These are phyloP conservation scores for Pseudonaja textilis DNA, from an alignment of 2,113 vertebrate species.

Conservation along the genomic window DNA sequence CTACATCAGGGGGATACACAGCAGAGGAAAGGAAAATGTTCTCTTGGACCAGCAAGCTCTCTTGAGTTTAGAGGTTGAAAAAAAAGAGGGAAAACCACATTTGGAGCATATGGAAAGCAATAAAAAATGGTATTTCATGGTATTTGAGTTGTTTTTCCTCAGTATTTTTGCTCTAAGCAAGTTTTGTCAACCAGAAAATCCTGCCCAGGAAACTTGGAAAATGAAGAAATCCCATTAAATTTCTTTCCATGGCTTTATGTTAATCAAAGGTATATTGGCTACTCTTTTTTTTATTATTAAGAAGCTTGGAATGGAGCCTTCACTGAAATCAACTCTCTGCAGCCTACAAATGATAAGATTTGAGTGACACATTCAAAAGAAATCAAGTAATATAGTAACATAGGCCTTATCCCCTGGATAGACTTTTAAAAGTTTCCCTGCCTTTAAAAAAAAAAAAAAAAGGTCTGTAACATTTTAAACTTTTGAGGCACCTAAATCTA, in stretches of 20 bases:
- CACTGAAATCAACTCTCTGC: not conserved
- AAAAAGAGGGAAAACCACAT: not conserved
- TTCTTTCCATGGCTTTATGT: slow-evolving; percentile 23
- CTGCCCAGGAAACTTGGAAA: slow-evolving; percentile 65
- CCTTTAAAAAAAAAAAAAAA: slow-evolving; percentile 19
- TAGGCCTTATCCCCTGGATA: not conserved
- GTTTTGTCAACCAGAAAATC: slow-evolving; percentile 62
- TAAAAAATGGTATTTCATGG: not conserved
- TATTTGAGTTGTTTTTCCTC: slow-evolving; percentile 45
- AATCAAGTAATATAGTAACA: not conserved
- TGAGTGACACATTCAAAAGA: not conserved
- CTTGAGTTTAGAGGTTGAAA: not conserved
- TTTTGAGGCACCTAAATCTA: not conserved
- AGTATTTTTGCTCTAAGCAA: slow-evolving; percentile 58
- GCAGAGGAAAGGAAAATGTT: not conserved
- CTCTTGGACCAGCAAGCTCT: not conserved
- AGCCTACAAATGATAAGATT: not conserved
- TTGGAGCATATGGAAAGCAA: not conserved
- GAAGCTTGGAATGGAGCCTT: not conserved
- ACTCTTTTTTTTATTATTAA: not conserved
- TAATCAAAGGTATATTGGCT: slow-evolving; percentile 5
- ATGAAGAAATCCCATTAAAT: slow-evolving; percentile 55
- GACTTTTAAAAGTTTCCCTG: not conserved
- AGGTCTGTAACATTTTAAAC: not conserved
- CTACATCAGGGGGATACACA: not conserved